A percentile compares a stretch with the other conserved stretches of the same genome.
Evolutionary conservation across 2,113 vertebrate species (phyloP).

Genomic region (Panthera leo): DNA sequence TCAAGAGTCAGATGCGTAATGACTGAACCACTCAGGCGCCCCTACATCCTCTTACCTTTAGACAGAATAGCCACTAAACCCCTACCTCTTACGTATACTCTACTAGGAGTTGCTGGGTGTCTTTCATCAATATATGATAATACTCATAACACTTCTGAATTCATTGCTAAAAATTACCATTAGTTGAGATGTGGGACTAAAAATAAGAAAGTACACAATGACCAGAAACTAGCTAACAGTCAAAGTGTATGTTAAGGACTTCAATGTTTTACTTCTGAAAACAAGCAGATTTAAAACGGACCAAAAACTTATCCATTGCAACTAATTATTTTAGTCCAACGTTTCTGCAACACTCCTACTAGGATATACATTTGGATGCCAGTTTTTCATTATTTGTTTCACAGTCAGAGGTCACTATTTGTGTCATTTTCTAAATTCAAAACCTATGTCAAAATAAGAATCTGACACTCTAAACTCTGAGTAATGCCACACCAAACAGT

Average conservation of each 20-base stretch:
- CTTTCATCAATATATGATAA: not conserved
- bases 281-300: slow-evolving; percentile 9
- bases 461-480: slow-evolving; percentile 22
- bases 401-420: not conserved
- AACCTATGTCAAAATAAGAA: slow-evolving; percentile 44
- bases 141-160: not conserved
- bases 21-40: too few relatives aligned
- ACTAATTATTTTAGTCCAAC: not conserved
- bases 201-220: not conserved
- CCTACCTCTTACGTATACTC: not conserved
- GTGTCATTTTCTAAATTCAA: slow-evolving; percentile 37
- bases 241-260: not conserved
- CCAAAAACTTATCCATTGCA: not conserved
- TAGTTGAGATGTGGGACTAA: not conserved
- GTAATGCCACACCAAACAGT: slow-evolving; percentile 15
- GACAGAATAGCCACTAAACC: not conserved
- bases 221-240: not conserved
- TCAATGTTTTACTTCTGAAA: slow-evolving; percentile 20
- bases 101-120: not conserved
- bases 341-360: slow-evolving; percentile 7
- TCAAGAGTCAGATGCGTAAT: too few relatives aligned
- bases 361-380: not conserved
- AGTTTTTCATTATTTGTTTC: slow-evolving; percentile 18
- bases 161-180: not conserved
- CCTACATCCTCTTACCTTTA: not conserved